These are phyloP conservation scores for Trachops cirrhosus DNA, from an alignment of 2,797 vertebrate species.

Conservation along the genomic window DNA sequence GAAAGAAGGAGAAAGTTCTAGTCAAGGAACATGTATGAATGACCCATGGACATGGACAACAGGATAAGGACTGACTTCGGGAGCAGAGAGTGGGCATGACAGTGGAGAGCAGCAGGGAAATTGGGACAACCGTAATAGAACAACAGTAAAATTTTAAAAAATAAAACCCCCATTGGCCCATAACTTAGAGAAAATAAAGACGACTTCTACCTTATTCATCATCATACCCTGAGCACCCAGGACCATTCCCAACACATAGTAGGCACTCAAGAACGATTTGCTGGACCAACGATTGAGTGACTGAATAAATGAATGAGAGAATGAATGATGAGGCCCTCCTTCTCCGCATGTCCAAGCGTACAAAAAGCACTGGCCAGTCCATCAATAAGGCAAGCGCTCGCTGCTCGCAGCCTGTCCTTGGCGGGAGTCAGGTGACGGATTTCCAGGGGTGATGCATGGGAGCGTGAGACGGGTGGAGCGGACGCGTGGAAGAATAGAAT, in stretches of 20 bases:
- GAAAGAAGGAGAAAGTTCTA: too few species aligned
- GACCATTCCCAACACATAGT: conserved; percentile 20
- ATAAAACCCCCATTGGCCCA: not conserved
- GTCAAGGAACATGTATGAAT: too few species aligned
- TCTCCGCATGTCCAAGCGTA: conserved; percentile 40
- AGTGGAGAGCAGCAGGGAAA: too few species aligned
- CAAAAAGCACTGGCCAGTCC: conserved; percentile 62
- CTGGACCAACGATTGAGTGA: not conserved
- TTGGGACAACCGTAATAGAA: too few species aligned
- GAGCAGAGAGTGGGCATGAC: too few species aligned
- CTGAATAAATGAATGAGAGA: not conserved
- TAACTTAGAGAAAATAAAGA: not conserved
- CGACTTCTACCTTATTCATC: not conserved
- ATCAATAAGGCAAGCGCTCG: conserved; percentile 70
- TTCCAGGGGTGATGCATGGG: conserved; percentile 73
- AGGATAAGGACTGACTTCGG: too few species aligned
- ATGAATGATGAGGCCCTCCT: not conserved
- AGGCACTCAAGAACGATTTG: not conserved
- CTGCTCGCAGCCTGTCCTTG: conserved; percentile 67
- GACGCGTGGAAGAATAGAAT: conserved; percentile 75
- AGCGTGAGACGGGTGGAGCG: conserved; percentile 66
- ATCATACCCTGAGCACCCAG: not conserved
- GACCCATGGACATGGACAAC: too few species aligned
- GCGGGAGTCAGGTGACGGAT: conserved; percentile 70
- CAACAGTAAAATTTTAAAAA: too few species aligned